Evolutionary conservation across 1,140 invertebrate species (phyloP), one percentile per base, ranked within the genome.

Genomic region (Ceratina australensis): DNA sequence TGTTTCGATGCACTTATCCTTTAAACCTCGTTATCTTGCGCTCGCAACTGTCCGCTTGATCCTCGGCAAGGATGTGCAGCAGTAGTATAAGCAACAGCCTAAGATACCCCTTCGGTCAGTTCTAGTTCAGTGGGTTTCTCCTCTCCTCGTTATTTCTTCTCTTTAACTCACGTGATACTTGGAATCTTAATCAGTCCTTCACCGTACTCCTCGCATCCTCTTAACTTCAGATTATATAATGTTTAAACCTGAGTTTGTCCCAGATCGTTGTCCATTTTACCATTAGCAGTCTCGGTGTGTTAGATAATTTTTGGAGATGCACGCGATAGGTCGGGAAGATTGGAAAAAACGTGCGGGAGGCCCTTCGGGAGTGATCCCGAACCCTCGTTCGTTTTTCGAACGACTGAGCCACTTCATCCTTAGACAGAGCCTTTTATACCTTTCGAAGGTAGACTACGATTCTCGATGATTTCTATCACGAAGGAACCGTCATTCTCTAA

Each of bases 391-490:
- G 67, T 77, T 77, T 71, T 77, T 77, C 67, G 74, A 71, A 77
- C 74, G 67, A 77, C 66, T 77, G 67, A 77, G 57, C 47, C 67
- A 71, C 74, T 56, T 77, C 66, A 47, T 77, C 42, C 57, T 71
- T 71, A 61, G 67, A 77, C 67, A 26, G 20, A 42, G 74, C 49
- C 74, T 77, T 77, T 77, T 77, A 77, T 77, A 77, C 57, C 67
- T 71, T 71, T 52, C 42, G 28, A 20, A 26, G 47, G 66, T 63
- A 15, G 59, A 71, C 20, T 24, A 60, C 28, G 20, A 50, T 71
- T 56, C 20, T n/a, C 66, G 7, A n/a, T 24, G 2, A 18, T 50
- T 16, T 52, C 20, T 50, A 22, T 65, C 12, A 42, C 47, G 8
- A 18, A 71, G 12, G 22, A 22, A 1, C 16, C 20, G 42, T 54